These are phyloP conservation scores for Vidua macroura DNA, from an alignment of 2,113 vertebrate species.

Conservation along the genomic window DNA sequence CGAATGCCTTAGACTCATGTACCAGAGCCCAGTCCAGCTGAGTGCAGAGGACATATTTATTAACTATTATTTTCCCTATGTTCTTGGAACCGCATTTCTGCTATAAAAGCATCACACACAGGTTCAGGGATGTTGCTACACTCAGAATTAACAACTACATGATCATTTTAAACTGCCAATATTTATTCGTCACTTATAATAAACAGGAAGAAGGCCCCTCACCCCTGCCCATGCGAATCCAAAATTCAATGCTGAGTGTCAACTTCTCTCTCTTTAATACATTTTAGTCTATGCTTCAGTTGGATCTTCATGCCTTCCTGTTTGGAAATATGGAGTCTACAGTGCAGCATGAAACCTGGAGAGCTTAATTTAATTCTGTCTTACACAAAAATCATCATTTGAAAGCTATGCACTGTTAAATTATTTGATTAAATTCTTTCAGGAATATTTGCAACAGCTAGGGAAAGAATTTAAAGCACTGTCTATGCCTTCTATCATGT, in stretches of 20 bases:
- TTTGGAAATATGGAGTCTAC: neutral
- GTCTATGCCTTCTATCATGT: neutral
- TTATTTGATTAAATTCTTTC: neutral
- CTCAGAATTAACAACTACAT: neutral
- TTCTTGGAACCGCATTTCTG: neutral
- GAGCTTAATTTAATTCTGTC: neutral
- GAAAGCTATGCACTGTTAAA: neutral
- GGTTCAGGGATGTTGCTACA: neutral
- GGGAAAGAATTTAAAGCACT: neutral
- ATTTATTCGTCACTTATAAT: neutral
- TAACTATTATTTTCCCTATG: neutral
- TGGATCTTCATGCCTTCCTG: neutral
- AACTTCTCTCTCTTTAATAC: neutral
- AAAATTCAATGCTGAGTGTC: neutral
- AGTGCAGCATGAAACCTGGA: neutral
- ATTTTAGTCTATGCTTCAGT: neutral
- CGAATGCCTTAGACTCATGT: neutral
- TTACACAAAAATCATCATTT: neutral
- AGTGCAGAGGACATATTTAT: neutral
- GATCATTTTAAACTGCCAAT: neutral
- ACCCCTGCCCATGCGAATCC: rapidly evolving
- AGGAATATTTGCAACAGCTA: neutral
- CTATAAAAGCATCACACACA: neutral
- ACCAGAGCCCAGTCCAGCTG: neutral
- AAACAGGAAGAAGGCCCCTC: neutral